Percentiles rank a stretch among this genome's conserved stretches.
Evolutionary conservation across 2,888 invertebrate genomes (phyloP).

Genomic region (Geophilus truncorum): DNA sequence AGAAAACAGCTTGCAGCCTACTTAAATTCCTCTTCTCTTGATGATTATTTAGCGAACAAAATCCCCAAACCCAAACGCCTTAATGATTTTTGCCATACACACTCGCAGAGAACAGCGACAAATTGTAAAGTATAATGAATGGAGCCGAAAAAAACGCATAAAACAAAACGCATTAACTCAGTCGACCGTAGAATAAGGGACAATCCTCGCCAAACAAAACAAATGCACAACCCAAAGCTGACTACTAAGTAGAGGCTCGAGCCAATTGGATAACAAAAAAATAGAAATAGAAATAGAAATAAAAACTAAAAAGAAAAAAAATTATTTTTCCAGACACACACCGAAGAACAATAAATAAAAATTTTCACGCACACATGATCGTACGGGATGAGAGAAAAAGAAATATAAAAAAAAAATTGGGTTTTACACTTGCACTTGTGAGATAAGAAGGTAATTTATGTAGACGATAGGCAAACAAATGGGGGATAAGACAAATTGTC

Average conservation of each 20-base stretch:
- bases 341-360: slow-evolving; percentile 1
- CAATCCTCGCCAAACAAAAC: slow-evolving; percentile 20
- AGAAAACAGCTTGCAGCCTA: slow-evolving; percentile 20
- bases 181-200: slow-evolving; percentile 7
- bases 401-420: background rate
- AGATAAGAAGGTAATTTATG: slow-evolving; percentile 20
- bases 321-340: background rate
- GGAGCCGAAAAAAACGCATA: slow-evolving; percentile 7
- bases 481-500: slow-evolving; percentile 11
- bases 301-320: background rate
- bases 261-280: background rate
- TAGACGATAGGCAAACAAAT: slow-evolving; percentile 16
- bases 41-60: slow-evolving; percentile 15
- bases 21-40: slow-evolving; percentile 20
- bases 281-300: too few species aligned
- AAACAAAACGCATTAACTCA: slow-evolving; percentile 20
- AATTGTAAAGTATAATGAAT: slow-evolving; percentile 20
- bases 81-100: slow-evolving; percentile 20
- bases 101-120: slow-evolving; percentile 12
- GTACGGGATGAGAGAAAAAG: background rate
- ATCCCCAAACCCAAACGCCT: slow-evolving; percentile 15
- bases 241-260: background rate
- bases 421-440: background rate
- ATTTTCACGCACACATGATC: slow-evolving; percentile 13
- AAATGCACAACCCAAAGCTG: slow-evolving; percentile 15